Evolutionary conservation across 2,113 vertebrate genomes (phyloP).

Genomic region (Haemorhous mexicanus): DNA sequence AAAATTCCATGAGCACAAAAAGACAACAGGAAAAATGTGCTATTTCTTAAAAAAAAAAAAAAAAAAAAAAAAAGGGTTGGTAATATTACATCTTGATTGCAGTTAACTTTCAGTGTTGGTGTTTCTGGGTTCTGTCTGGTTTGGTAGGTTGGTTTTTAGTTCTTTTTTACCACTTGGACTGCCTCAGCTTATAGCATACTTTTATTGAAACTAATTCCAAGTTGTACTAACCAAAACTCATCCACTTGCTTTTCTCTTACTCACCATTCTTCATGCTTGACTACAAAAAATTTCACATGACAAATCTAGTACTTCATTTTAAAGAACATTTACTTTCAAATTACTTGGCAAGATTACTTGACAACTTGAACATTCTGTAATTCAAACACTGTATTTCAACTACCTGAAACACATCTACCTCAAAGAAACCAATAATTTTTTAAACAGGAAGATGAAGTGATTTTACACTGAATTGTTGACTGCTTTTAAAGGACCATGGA

Average conservation of each 20-base stretch:
- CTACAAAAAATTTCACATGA: not conserved
- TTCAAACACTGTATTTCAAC: not conserved
- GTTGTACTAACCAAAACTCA: not conserved
- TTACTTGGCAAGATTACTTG: not conserved
- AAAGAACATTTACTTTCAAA: not conserved
- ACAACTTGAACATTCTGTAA: not conserved
- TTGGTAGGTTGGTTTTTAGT: not conserved
- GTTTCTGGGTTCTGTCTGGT: not conserved
- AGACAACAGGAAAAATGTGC: not conserved
- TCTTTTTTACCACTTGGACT: not conserved
- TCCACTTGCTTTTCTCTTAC: not conserved
- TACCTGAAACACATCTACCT: not conserved
- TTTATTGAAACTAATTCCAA: not conserved
- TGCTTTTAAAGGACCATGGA: not conserved
- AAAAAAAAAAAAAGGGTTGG: not conserved
- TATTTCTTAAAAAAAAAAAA: conserved; percentile 23
- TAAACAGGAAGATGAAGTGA: not conserved
- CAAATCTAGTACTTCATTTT: not conserved
- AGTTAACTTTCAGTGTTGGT: not conserved
- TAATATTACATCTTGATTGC: not conserved
- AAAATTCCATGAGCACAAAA: conserved; percentile 39
- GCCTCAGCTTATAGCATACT: not conserved
- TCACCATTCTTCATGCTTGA: not conserved
- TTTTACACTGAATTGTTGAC: not conserved
- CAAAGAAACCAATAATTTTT: not conserved